These are phyloP conservation scores for Centropus bengalensis DNA, from an alignment of 2,113 vertebrate species.

Conservation along the genomic window DNA sequence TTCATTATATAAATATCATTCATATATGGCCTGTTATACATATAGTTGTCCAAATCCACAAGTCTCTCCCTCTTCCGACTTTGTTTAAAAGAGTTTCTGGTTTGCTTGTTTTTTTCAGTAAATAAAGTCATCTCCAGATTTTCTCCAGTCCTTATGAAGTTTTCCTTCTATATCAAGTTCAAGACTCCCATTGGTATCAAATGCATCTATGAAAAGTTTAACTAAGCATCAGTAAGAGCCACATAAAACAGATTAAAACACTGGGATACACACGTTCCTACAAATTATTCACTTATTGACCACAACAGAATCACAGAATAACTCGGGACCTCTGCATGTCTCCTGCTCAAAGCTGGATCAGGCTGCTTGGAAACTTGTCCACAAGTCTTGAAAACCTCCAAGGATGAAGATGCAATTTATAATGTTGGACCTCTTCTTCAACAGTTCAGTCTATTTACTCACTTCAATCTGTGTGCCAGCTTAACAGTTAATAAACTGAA, in stretches of 20 bases:
- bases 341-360: background rate
- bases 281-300: background rate
- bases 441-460: background rate
- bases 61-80: background rate
- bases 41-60: background rate
- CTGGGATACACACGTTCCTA: background rate
- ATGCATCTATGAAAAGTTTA: background rate
- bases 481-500: background rate
- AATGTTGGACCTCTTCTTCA: background rate
- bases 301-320: background rate
- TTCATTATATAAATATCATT: background rate
- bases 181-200: background rate
- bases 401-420: background rate
- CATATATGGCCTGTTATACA: background rate
- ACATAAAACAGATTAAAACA: background rate
- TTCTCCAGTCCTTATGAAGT: background rate
- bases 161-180: background rate
- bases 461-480: background rate
- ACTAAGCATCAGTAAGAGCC: background rate
- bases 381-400: background rate
- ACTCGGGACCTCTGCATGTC: background rate
- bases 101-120: background rate
- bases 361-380: background rate
- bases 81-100: background rate
- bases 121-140: background rate